Evolutionary conservation across 1,140 invertebrate genomes (phyloP).

Genomic region (Scaptomyza montana): DNA sequence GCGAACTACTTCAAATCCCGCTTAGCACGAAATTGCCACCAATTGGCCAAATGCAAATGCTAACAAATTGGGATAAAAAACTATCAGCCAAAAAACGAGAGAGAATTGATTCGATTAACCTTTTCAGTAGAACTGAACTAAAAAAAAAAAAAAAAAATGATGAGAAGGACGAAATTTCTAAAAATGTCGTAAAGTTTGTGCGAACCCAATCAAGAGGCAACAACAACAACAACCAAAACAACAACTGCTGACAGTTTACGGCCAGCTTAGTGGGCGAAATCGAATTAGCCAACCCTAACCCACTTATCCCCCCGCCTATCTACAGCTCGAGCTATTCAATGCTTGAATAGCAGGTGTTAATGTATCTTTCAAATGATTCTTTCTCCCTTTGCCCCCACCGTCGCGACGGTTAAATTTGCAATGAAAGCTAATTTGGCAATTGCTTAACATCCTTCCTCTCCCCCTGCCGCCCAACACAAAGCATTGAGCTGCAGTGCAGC

Average conservation of each 20-base stretch:
- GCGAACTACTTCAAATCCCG: background rate
- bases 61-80: slow-evolving; percentile 29
- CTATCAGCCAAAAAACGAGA: slow-evolving; percentile 45
- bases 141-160: background rate
- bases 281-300: slow-evolving; percentile 2
- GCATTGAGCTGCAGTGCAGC: slow-evolving; percentile 57
- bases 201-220: slow-evolving; percentile 46
- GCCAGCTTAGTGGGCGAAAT: slow-evolving; percentile 38
- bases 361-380: slow-evolving; percentile 59
- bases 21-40: slow-evolving; percentile 37
- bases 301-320: background rate
- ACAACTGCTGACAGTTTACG: slow-evolving; percentile 13
- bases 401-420: slow-evolving; percentile 61
- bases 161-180: slow-evolving; percentile 10
- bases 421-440: slow-evolving; percentile 80
- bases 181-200: slow-evolving; percentile 42
- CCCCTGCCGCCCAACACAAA: background rate
- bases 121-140: slow-evolving; percentile 35
- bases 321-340: slow-evolving; percentile 31
- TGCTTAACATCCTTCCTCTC: slow-evolving; percentile 21
- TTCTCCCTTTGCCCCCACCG: no score
- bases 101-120: slow-evolving; percentile 75
- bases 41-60: slow-evolving; percentile 32
- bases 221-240: slow-evolving; percentile 28
- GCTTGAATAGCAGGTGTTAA: slow-evolving; percentile 71